Evolutionary conservation across 2,888 invertebrate species (phyloP), one percentile per base, ranked within the genome.

Genomic region (Mycalesis mineus): DNA sequence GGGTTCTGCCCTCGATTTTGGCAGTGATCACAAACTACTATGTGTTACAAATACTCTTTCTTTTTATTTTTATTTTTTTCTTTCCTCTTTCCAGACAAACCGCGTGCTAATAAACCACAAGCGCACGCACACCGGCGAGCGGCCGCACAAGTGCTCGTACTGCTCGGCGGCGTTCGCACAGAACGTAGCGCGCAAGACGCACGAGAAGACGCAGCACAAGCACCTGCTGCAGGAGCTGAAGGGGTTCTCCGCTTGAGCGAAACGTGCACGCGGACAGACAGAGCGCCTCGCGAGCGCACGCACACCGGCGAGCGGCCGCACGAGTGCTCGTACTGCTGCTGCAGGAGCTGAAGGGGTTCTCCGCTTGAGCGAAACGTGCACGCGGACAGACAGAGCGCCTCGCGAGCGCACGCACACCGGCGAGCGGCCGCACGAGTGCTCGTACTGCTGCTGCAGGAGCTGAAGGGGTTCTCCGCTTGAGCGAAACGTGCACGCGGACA

Each of bases 351-450:
- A 22, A 22, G 22, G 22, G 22, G 3, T 22, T 22, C 22, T 22
- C 22, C 22, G 5, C 22, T 22, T 22, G 22, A 22, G 22, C 22
- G 22, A 22, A 5, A 22, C 22, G 22, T 22, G n/a, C n/a, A n/a
- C n/a, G n/a, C n/a, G n/a, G n/a, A n/a, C n/a, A n/a, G 7, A 7
- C 11, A 17, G 5, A 83, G 22, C 85, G n/a, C n/a, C n/a, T n/a
- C 85, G 85, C 56, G 72, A 74, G 0, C 74, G 84, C 14, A 85
- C 84, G 0, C 85, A 85, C 65, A 84, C 84, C 0, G 85, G 85
- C 7, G 83, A 84, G 59, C 68, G 77, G 0, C 86, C 85, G 0
- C 78, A 73, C 66, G 68, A 71, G 7, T 86, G 86, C 31, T 57
- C 59, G 0, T 22, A 22, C 22, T 22, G 22, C 2, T 22, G 22